Evolutionary conservation across 1,140 invertebrate species (phyloP), one percentile per base, ranked within the genome.

Genomic region (Papilio machaon): DNA sequence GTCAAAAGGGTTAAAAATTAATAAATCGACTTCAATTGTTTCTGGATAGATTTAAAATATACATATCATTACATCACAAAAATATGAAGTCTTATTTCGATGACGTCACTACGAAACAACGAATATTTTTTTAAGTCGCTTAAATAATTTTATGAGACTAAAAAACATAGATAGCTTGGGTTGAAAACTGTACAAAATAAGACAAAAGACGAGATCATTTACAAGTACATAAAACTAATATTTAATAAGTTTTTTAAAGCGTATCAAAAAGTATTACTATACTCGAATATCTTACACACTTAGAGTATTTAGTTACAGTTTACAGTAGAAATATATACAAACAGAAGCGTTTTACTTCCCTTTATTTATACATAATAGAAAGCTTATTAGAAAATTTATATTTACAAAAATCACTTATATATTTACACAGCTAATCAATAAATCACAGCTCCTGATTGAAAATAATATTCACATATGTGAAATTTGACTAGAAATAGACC

Each of bases 361-460:
- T 80, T 83, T 73, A 83, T 75, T 81, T 84, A 80, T 82, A 86
- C 84, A 83, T 80, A 43, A 81, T 79, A 74, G 30, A 78, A 80
- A 81, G 35, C 78, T 79, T 79, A 64, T 79, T 54, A 8, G 35
- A 73, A 75, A 74, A 67, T 52, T 46, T 60, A 49, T 85, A 85
- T 86, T 81, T 85, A 88, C 74, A 87, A 58, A 35, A 80, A 73
- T 85, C 67, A 85, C 73, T 82, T 82, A 85, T 86, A 87, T 92
- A 87, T 92, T 77, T 91, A 92, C 87, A 91, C 79, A 86, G 85
- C 89, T 94, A 91, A 86, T 85, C 82, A 90, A 86, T 91, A 91
- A 91, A 93, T 94, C 93, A 94, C 93, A 94, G 93, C 91, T 92
- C 90, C 91, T 88, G 90, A 92, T 90, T 91, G 88, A 91, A 89